Evolutionary conservation across 2,113 vertebrate species (phyloP), one percentile per base, ranked within the genome.

Genomic region (Petaurus breviceps): DNA sequence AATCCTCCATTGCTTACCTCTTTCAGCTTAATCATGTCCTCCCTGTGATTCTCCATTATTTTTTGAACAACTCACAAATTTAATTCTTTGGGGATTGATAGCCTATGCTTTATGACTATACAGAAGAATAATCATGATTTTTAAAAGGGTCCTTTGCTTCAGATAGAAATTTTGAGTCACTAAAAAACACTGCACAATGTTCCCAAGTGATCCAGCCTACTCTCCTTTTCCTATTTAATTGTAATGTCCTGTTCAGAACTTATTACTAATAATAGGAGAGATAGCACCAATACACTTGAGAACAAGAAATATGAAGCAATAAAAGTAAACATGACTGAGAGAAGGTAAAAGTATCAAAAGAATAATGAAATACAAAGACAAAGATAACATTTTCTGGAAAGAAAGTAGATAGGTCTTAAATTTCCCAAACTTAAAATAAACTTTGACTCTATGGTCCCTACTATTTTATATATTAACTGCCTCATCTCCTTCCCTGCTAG

Each of bases 341-440:
- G 22, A 92, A 95, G 61, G 22, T 93, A 49, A 68, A 37, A 8
- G 19, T 22, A 2, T 52, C 26, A 92, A 94, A 37, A 46, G 2
- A 0, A 94, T 95, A 91, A 12, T 52, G 91, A 95, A 97, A 91
- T 84, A 28, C 68, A 84, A 84, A 23, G 93, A 91, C 8, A 47
- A 92, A 90, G 5, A 47, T 12, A 43, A 14, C 3, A 61, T 54
- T 91, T 89, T 91, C 92, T 77, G 37, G 57, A 8, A 11, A 95
- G 12, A 43, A 91, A 50, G 0, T 89, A 94, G 4, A 68, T 8
- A 96, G 54, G 53, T 92, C 55, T 89, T 91, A 97, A 95, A 92
- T 43, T 2, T 26, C 24, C 31, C 90, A 90, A 92, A 52, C 10
- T 91, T 1, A 54, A 49, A 91, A 84, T 3, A 94, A 12, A 95